Evolutionary conservation across 2,888 invertebrate species (phyloP).

Genomic region (Ornithoptera alexandrae): DNA sequence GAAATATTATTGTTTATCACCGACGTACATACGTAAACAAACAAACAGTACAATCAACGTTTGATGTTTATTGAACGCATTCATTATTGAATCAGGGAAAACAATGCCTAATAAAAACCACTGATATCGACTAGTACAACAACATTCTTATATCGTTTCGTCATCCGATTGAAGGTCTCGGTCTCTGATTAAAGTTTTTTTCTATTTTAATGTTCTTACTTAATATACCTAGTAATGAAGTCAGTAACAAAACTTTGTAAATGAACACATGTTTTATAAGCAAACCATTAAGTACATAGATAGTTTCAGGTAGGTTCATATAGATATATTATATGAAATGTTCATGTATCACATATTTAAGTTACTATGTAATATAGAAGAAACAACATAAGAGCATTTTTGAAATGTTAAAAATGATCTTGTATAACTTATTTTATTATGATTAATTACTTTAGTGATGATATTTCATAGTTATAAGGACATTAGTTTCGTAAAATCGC

Average conservation of each 20-base stretch:
- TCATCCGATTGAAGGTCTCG: constrained; percentile 18
- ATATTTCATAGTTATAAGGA: neutral
- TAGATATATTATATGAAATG: no score
- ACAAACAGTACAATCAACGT: constrained; percentile 28
- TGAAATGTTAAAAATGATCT: no score
- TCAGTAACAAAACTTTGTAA: no score
- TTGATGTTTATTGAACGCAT: constrained; percentile 26
- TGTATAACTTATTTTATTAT: neutral
- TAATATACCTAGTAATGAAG: neutral
- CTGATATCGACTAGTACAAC: constrained; percentile 21
- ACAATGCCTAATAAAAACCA: constrained; percentile 31
- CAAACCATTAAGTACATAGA: no score
- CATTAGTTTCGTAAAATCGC: neutral
- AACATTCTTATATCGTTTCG: constrained; percentile 24
- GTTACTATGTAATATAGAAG: no score
- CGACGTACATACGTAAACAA: constrained; percentile 22
- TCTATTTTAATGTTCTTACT: neutral
- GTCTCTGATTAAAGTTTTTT: neutral
- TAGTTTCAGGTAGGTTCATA: no score
- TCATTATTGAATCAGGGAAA: constrained; percentile 30
- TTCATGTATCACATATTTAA: no score
- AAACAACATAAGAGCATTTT: no score
- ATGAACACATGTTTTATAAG: no score
- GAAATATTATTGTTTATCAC: constrained; percentile 29
- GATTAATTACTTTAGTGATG: neutral